Conservation (phyloP, 1,140 invertebrate genomes). For the Eupristina koningsbergeri region DNA sequence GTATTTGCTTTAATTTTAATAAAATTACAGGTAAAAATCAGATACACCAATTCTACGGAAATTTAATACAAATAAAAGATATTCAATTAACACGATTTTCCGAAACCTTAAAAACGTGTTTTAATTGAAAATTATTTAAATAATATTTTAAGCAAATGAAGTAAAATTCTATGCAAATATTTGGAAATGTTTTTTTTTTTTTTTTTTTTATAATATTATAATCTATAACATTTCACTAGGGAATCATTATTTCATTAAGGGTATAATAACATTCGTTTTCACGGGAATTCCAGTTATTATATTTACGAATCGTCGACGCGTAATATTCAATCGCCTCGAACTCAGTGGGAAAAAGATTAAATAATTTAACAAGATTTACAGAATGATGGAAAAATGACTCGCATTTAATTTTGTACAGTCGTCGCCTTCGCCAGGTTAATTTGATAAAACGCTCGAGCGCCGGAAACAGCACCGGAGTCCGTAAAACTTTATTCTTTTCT, state of each 20-base stretch:
- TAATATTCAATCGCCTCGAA: background rate
- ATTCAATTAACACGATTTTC: no score
- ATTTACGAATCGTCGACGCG: no score
- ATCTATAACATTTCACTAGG: background rate
- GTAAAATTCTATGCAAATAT: background rate
- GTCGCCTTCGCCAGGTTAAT: slow-evolving; percentile 5
- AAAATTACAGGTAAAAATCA: no score
- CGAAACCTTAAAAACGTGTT: background rate
- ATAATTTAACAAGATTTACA: background rate
- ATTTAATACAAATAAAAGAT: no score
- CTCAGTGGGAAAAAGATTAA: background rate
- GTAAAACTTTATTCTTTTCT: slow-evolving; percentile 2
- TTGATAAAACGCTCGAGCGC: background rate
- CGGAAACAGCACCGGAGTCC: background rate
- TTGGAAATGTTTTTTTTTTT: no score
- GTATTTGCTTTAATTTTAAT: no score
- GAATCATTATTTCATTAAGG: background rate
- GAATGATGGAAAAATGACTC: background rate
- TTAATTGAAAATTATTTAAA: background rate
- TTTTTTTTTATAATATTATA: no score
- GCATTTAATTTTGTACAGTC: slow-evolving; percentile 6
- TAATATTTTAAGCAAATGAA: background rate
- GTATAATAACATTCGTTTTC: background rate
- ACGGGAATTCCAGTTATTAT: background rate
- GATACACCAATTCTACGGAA: no score